phyloP scores from a whole-genome alignment of 2,888 invertebrate species.

The Plagodis pulveraria region DNA sequence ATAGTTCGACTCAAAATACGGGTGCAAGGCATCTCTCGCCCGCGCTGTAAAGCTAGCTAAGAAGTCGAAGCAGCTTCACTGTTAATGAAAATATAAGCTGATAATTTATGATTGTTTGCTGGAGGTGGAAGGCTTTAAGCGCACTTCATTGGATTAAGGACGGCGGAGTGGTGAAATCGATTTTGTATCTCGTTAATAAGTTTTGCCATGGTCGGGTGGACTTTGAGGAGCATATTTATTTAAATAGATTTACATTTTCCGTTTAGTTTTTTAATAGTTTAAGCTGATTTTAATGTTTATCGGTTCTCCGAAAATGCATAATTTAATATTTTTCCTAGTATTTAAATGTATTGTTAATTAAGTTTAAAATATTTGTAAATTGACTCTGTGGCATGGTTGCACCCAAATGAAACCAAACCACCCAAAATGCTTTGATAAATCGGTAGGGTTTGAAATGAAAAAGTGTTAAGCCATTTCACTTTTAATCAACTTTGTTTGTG shows the following conservation, averaged over 20 bases:
- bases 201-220: slow-evolving; percentile 8
- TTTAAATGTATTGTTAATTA: too few relatives aligned
- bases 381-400: too few relatives aligned
- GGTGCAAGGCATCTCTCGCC: slow-evolving; percentile 22
- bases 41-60: slow-evolving; percentile 24
- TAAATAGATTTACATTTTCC: slow-evolving; percentile 4
- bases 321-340: too few relatives aligned
- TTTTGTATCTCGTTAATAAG: slow-evolving; percentile 41
- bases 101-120: slow-evolving; percentile 48
- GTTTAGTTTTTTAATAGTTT: neutral
- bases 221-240: slow-evolving; percentile 6
- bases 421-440: too few relatives aligned
- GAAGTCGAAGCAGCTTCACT: slow-evolving; percentile 35
- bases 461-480: too few relatives aligned
- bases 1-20: slow-evolving; percentile 20
- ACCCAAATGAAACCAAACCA: too few relatives aligned
- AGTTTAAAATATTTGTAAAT: too few relatives aligned
- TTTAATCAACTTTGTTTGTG: too few relatives aligned
- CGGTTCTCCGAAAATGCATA: too few relatives aligned
- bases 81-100: slow-evolving; percentile 57
- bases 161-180: slow-evolving; percentile 39
- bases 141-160: slow-evolving; percentile 42
- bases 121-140: slow-evolving; percentile 42
- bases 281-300: too few relatives aligned
- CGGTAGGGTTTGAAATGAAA: too few relatives aligned